Evolutionary conservation across 2,113 vertebrate genomes (phyloP).

Genomic region (Numenius arquata): DNA sequence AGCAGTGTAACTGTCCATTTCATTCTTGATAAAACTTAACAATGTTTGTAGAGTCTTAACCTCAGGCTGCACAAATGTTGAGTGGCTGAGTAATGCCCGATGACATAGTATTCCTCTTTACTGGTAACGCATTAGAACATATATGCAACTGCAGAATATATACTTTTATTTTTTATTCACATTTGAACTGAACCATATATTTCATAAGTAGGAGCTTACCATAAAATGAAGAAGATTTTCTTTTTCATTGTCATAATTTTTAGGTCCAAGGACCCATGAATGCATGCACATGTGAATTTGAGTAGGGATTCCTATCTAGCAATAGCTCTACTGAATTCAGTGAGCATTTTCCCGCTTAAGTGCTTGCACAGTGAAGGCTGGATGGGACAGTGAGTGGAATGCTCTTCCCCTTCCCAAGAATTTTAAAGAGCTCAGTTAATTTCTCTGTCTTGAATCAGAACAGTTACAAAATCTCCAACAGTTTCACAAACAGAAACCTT

Average conservation of each 20-base stretch:
- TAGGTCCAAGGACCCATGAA: background rate
- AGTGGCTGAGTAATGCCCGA: background rate
- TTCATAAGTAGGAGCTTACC: background rate
- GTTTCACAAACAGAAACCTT: background rate
- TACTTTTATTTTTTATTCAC: background rate
- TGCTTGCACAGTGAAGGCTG: background rate
- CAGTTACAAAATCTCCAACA: background rate
- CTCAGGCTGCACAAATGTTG: fast-evolving
- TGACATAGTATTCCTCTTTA: background rate
- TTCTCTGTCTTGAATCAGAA: background rate
- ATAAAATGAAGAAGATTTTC: background rate
- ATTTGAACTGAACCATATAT: background rate
- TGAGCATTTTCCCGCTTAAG: background rate
- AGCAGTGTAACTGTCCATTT: background rate
- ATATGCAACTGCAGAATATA: background rate
- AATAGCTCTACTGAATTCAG: background rate
- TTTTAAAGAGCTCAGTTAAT: background rate
- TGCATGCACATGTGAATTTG: background rate
- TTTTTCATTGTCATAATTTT: background rate
- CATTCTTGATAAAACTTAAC: background rate
- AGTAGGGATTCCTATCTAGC: background rate
- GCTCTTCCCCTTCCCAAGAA: background rate
- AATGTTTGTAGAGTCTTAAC: background rate
- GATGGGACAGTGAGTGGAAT: background rate
- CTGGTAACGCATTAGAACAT: background rate